phyloP scores from a whole-genome alignment of 2,113 vertebrate species.

The Himantopus leucocephalus region DNA sequence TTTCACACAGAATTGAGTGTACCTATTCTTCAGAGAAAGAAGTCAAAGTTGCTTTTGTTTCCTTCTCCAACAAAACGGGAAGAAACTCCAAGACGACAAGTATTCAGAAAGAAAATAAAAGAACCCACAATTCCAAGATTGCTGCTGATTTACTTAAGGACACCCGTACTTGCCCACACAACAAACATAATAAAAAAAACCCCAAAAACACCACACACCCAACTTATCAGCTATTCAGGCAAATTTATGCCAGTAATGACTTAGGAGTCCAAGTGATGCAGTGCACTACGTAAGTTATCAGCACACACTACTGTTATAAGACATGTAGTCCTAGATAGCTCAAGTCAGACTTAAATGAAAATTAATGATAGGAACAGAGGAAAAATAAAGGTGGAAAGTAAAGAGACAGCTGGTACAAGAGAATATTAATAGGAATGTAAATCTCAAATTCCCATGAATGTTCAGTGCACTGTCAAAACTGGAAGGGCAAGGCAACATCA shows the following conservation, averaged over 20 bases:
- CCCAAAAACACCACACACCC: accelerated
- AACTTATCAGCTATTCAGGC: background rate
- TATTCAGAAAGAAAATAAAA: background rate
- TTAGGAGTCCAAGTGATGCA: background rate
- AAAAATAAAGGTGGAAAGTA: background rate
- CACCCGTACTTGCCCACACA: background rate
- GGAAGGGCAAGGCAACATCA: background rate
- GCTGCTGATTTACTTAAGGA: background rate
- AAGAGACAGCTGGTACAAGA: background rate
- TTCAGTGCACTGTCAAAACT: background rate
- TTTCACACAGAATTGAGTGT: background rate
- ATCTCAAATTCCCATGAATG: background rate
- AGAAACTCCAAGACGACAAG: background rate
- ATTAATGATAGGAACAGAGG: background rate
- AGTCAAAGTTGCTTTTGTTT: background rate
- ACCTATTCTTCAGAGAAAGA: background rate
- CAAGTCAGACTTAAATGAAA: background rate
- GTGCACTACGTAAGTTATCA: background rate
- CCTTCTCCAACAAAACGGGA: background rate
- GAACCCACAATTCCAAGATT: background rate
- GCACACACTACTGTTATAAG: background rate
- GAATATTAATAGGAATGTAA: background rate
- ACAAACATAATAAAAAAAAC: background rate
- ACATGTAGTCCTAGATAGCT: background rate
- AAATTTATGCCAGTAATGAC: background rate